A percentile compares a stretch with the other conserved stretches of the same genome.
Conservation (phyloP, 2,797 vertebrate species). For the Acrossocheilus wenchowensis region DNA sequence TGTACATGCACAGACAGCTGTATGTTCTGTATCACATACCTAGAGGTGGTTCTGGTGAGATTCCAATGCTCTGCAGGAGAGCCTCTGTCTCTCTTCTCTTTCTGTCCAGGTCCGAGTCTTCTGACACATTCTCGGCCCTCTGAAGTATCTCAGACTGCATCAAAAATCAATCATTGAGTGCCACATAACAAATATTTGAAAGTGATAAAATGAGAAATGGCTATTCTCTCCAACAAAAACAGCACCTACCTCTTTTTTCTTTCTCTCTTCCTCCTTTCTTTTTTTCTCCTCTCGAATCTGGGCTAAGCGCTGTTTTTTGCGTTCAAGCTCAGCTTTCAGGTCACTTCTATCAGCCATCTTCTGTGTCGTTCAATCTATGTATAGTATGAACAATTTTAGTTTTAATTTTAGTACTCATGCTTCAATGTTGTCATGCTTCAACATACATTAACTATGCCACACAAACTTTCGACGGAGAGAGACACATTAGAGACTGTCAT, state of each 20-base stretch:
- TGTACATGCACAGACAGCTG: neutral
- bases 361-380: conserved; percentile 21
- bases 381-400: conserved; percentile 1
- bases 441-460: neutral
- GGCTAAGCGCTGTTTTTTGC: conserved; percentile 88
- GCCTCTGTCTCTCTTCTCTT: conserved; percentile 88
- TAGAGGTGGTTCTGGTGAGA: conserved; percentile 87
- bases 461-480: neutral
- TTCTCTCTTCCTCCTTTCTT: conserved; percentile 87
- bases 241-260: conserved; percentile 86
- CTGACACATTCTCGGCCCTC: conserved; percentile 82
- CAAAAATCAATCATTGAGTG: neutral
- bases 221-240: neutral
- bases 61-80: conserved; percentile 87
- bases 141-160: conserved; percentile 81
- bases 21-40: conserved; percentile 71
- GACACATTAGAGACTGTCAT: neutral
- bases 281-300: conserved; percentile 91
- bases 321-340: conserved; percentile 90
- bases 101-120: conserved; percentile 85
- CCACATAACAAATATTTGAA: neutral
- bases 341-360: conserved; percentile 88
- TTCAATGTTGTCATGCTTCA: neutral
- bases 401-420: neutral
- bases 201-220: neutral